These are phyloP conservation scores for Ophion slaviceki DNA, from an alignment of 2,888 invertebrate species.

Conservation along the genomic window DNA sequence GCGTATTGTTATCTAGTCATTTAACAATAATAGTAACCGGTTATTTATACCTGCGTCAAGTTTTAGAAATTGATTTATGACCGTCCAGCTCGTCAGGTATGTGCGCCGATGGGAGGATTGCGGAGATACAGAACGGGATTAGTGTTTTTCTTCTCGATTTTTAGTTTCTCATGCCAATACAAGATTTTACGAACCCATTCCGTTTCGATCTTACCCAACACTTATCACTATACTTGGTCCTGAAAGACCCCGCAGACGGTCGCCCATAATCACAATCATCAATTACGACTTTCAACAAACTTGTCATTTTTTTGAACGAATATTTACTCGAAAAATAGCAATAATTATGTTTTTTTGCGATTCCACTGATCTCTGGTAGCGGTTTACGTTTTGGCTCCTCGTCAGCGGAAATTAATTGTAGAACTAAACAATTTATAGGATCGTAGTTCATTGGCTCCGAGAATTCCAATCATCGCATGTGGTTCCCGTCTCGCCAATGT, in stretches of 20 bases:
- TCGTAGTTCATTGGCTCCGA: neutral
- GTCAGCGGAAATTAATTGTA: neutral
- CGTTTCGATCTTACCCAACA: neutral
- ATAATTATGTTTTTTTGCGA: neutral
- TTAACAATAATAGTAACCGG: too few species aligned
- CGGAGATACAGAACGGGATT: too few species aligned
- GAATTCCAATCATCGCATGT: conserved; percentile 3
- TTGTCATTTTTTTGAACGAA: neutral
- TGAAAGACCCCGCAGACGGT: too few species aligned
- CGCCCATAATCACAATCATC: too few species aligned
- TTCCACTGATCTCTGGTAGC: neutral
- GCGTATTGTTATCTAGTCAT: too few species aligned
- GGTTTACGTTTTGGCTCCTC: neutral
- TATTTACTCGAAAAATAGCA: neutral
- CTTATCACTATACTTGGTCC: too few species aligned
- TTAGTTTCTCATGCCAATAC: neutral
- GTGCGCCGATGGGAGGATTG: too few species aligned
- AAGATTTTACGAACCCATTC: neutral
- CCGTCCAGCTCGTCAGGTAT: too few species aligned
- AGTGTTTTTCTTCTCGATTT: neutral
- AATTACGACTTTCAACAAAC: neutral
- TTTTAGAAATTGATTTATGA: too few species aligned
- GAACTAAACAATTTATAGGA: neutral
- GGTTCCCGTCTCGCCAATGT: neutral
- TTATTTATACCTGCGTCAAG: too few species aligned